These are phyloP conservation scores for Cephus nigrinus DNA, from an alignment of 2,888 invertebrate genomes.

Conservation along the genomic window DNA sequence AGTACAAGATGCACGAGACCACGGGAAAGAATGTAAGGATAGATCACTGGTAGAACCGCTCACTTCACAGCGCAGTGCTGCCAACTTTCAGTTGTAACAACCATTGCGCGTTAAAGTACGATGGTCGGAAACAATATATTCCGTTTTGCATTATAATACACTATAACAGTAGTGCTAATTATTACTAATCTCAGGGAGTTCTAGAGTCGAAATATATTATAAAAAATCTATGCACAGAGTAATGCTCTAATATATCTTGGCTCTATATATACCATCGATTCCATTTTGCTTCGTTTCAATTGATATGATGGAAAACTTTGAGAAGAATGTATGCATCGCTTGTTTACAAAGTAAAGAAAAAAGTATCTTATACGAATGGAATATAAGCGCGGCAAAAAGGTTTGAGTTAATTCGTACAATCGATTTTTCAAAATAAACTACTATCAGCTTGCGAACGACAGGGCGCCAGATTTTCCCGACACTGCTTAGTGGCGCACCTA, in stretches of 20 bases:
- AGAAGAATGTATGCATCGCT: neutral
- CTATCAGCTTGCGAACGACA: neutral
- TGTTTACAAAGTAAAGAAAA: neutral
- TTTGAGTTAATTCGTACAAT: neutral
- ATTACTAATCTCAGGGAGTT: neutral
- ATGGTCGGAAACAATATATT: neutral
- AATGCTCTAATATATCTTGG: neutral
- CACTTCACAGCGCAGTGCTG: conserved; percentile 11
- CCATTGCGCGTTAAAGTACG: neutral
- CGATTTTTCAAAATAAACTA: neutral
- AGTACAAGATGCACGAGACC: neutral
- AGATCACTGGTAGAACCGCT: neutral
- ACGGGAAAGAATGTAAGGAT: conserved; percentile 6
- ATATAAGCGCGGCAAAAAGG: neutral
- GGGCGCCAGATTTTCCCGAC: neutral
- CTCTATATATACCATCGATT: neutral
- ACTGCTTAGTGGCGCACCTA: conserved; percentile 16
- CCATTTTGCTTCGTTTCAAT: neutral
- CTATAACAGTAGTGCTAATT: neutral
- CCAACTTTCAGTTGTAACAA: conserved; percentile 19
- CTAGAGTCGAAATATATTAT: neutral
- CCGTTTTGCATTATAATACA: neutral
- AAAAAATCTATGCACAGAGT: neutral
- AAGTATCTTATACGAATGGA: neutral
- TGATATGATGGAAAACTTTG: neutral